These are phyloP conservation scores for Tragelaphus imberbis DNA, from an alignment of 2,113 vertebrate species.

Conservation along the genomic window DNA sequence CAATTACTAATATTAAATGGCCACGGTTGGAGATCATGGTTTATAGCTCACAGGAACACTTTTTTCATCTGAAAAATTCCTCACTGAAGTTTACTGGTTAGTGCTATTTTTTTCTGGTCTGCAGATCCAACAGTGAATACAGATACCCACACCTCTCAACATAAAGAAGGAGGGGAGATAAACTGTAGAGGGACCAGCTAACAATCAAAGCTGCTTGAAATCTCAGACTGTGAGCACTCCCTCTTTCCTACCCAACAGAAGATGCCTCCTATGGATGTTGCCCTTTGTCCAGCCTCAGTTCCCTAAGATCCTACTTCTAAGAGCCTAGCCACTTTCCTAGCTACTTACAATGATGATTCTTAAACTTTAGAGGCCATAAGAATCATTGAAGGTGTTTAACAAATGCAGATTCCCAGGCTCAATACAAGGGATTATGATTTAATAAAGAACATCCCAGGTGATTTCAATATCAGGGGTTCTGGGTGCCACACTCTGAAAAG, in stretches of 20 bases:
- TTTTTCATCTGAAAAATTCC: background rate
- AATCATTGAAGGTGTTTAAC: background rate
- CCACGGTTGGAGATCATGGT: background rate
- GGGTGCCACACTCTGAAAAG: background rate
- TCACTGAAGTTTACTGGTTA: background rate
- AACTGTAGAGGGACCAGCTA: background rate
- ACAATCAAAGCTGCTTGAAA: background rate
- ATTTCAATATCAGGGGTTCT: background rate
- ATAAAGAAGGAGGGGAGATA: background rate
- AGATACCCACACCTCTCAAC: no score
- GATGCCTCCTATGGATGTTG: background rate
- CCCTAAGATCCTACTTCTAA: background rate
- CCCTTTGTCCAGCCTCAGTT: background rate
- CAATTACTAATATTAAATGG: background rate
- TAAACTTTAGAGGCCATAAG: background rate
- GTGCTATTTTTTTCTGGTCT: background rate
- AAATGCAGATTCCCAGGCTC: background rate
- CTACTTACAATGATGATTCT: background rate
- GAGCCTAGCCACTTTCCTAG: background rate
- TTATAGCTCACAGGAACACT: background rate
- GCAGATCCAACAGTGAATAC: background rate
- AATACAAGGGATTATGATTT: background rate
- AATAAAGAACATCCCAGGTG: background rate
- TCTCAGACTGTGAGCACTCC: background rate
- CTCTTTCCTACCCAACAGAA: background rate